Percentiles rank a stretch among this genome's conserved stretches.
These are phyloP conservation scores for Chinchilla lanigera DNA, from an alignment of 2,113 vertebrate genomes.

Conservation along the genomic window DNA sequence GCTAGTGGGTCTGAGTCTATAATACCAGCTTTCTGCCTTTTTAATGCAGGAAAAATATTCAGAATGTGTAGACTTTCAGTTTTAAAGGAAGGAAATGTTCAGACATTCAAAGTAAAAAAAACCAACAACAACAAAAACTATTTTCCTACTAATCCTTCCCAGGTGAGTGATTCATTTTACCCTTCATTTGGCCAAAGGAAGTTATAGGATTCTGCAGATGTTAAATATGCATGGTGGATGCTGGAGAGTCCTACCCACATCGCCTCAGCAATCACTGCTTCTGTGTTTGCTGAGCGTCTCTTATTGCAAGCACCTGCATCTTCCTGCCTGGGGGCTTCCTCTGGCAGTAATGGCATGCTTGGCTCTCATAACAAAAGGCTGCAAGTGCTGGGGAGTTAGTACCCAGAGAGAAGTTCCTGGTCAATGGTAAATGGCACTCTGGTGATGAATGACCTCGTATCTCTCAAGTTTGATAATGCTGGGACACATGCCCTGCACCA, in stretches of 20 bases:
- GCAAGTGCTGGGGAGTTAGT: background rate
- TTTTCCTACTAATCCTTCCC: background rate
- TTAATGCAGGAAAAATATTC: background rate
- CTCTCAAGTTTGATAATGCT: background rate
- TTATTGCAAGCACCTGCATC: conserved; percentile 73
- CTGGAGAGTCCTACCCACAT: background rate
- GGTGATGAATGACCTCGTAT: background rate
- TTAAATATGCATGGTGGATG: conserved; percentile 53
- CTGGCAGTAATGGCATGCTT: background rate
- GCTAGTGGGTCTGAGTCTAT: background rate
- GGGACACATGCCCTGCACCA: background rate
- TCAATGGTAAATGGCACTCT: background rate
- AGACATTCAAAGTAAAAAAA: background rate
- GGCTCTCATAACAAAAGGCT: background rate
- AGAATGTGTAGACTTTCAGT: background rate
- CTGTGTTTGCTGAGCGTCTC: background rate
- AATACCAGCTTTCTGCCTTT: background rate
- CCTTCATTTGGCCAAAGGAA: conserved; percentile 48
- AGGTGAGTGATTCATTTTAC: background rate
- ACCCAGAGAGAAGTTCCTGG: background rate
- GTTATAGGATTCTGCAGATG: conserved; percentile 1
- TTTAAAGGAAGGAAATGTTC: background rate
- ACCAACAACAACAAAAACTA: too few relatives aligned
- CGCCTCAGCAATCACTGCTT: background rate
- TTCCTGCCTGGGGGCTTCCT: conserved; percentile 42